Conservation (phyloP, 2,113 vertebrate species). For the Typhlomys cinereus region DNA sequence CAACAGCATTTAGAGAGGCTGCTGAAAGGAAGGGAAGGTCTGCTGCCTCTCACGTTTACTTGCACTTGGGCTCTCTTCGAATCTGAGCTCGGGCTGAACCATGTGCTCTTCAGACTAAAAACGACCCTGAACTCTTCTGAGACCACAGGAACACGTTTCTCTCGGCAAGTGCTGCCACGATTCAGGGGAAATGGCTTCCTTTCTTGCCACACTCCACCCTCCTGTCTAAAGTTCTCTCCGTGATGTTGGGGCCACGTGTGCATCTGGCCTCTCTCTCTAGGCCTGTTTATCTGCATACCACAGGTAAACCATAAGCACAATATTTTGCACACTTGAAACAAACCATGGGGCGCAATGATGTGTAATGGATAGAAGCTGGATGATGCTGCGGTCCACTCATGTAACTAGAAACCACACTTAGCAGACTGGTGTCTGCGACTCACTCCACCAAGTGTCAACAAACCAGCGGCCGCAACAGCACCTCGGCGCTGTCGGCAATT, state of each 20-base stretch:
- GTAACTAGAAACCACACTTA: neutral
- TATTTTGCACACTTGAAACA: neutral
- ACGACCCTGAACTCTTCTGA: neutral
- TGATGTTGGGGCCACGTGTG: too few relatives aligned
- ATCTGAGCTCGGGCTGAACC: neutral
- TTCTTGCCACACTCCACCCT: neutral
- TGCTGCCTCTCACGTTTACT: neutral
- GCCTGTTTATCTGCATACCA: neutral
- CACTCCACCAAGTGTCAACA: neutral
- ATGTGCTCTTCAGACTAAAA: neutral
- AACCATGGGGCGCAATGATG: neutral
- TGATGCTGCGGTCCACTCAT: neutral
- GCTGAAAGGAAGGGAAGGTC: neutral
- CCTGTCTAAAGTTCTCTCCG: neutral
- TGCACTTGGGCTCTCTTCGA: conserved; percentile 1
- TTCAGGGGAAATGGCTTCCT: neutral
- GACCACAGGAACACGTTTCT: neutral
- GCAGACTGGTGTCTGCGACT: neutral
- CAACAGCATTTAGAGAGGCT: neutral
- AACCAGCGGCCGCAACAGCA: rapidly evolving
- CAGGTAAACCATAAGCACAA: neutral
- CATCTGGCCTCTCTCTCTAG: neutral
- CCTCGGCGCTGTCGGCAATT: too few relatives aligned
- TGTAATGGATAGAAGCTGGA: too few relatives aligned
- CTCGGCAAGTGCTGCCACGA: neutral